Base-by-base conservation (phyloP, 2,888 invertebrate species). In the Celastrina argiolus region DNA sequence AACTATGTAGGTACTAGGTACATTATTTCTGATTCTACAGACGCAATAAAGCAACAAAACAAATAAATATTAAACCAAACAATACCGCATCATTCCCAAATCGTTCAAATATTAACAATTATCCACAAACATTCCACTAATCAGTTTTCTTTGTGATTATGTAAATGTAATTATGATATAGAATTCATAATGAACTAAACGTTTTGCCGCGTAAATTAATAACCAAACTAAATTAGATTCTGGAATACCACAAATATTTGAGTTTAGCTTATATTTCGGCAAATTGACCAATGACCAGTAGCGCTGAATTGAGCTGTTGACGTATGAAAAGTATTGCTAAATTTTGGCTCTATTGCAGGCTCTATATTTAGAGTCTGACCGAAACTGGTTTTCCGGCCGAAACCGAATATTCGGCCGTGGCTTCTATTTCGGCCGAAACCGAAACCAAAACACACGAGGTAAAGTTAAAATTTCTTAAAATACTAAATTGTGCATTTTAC, bases 81-180 rank as follows among this genome's bases (percentile, higher is more conserved):
- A 59, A 59, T 34, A 39, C 1, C 2, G 10, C 31, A 18, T 34
- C 34, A 59, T 16, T 59, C 16, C 59, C 16, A 39, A 61, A 39
- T 39, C 39, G 14, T 36, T 14, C 61, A 61, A 61, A 36, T 36
- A 36, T 22, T 8, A 22, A 61, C 34, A 61, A 61, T 12, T 51
- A 51, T 31, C 31, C 31, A 8, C 65, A 56, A 65, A 65, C 34
- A 31, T 59, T 18, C 31, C 74, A 75, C 77, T 76, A 72, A 74
- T 70, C 70, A 59, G 71, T 72, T 76, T 73, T 75, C 73, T 76
- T 74, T 74, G 73, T 71, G 71, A 74, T 72, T 74, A 78, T 78
- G 77, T 74, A 78, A 80, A 80, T 82, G 75, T 74, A 79, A 77
- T 79, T 76, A 79, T 75, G 77, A 80, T 79, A 78, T 74, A 75